A percentile compares a stretch with the other conserved stretches of the same genome.
phyloP scores from a whole-genome alignment of 2,113 vertebrate genomes.

The Columba livia region DNA sequence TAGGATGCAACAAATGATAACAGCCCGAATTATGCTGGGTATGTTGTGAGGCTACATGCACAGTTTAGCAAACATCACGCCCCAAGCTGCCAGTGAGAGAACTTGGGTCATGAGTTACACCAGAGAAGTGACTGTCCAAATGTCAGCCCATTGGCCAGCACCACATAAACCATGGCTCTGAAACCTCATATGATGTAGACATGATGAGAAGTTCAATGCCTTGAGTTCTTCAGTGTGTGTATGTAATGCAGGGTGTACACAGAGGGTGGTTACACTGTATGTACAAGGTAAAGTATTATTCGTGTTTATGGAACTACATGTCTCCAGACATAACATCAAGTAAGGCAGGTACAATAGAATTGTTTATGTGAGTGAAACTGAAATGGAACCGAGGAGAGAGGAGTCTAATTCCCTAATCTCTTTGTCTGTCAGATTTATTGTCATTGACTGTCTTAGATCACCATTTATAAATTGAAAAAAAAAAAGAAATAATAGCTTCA shows the following conservation, averaged over 20 bases:
- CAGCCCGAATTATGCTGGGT: background rate
- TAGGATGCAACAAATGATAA: background rate
- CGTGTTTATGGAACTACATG: background rate
- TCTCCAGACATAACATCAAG: background rate
- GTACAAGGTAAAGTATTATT: background rate
- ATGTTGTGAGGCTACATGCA: fast-evolving
- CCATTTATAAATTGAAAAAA: no score
- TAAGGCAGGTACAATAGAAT: no score
- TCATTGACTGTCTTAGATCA: no score
- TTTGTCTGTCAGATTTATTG: no score
- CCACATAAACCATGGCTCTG: background rate
- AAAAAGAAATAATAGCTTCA: no score
- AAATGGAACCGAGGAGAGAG: no score
- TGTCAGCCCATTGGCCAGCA: background rate
- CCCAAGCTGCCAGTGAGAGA: background rate
- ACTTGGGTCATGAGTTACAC: background rate
- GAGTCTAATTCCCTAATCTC: no score
- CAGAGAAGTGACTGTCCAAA: background rate
- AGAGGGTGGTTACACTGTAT: background rate
- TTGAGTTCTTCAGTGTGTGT: background rate
- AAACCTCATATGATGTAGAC: background rate
- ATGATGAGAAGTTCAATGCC: background rate
- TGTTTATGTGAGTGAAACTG: no score
- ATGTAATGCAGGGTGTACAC: background rate
- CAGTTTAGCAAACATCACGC: background rate